These are phyloP conservation scores for Pluvialis apricaria DNA, from an alignment of 2,113 vertebrate species.

Conservation along the genomic window DNA sequence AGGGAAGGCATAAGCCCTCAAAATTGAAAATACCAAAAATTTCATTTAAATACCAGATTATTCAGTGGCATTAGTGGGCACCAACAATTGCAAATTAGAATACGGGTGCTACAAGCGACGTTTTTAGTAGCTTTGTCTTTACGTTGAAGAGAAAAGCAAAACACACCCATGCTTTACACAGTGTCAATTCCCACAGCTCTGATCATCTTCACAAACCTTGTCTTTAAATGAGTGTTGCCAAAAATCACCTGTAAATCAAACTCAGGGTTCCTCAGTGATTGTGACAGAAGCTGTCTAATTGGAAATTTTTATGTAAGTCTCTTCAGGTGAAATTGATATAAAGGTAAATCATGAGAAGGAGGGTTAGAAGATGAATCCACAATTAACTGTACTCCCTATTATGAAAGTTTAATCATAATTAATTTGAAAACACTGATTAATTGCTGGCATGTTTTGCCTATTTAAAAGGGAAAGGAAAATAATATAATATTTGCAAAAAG, in stretches of 20 bases:
- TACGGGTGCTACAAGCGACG: not conserved
- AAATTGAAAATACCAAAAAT: slow-evolving; percentile 35
- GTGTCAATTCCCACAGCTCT: not conserved
- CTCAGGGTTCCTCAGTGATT: not conserved
- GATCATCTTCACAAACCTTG: not conserved
- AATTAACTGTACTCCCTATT: slow-evolving; percentile 68
- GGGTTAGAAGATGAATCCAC: slow-evolving; percentile 57
- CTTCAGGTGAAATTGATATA: slow-evolving; percentile 56
- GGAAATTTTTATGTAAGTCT: slow-evolving; percentile 53
- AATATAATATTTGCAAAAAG: slow-evolving; percentile 13
- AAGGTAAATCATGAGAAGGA: slow-evolving; percentile 54
- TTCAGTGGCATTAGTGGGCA: not conserved
- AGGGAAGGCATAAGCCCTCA: not conserved
- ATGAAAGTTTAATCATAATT: slow-evolving; percentile 70
- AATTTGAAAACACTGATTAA: slow-evolving; percentile 71
- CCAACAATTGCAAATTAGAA: not conserved
- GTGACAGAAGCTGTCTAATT: slow-evolving; percentile 54
- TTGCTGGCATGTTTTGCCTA: slow-evolving; percentile 44
- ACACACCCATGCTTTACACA: not conserved
- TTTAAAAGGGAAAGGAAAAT: slow-evolving; percentile 28
- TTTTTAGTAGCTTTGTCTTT: not conserved
- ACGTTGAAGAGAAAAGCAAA: not conserved
- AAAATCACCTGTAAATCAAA: slow-evolving; percentile 55
- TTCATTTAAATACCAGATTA: slow-evolving; percentile 51
- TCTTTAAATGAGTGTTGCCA: slow-evolving; percentile 4